These are phyloP conservation scores for Morinoia aosen DNA, from an alignment of 2,888 invertebrate species.

Conservation along the genomic window DNA sequence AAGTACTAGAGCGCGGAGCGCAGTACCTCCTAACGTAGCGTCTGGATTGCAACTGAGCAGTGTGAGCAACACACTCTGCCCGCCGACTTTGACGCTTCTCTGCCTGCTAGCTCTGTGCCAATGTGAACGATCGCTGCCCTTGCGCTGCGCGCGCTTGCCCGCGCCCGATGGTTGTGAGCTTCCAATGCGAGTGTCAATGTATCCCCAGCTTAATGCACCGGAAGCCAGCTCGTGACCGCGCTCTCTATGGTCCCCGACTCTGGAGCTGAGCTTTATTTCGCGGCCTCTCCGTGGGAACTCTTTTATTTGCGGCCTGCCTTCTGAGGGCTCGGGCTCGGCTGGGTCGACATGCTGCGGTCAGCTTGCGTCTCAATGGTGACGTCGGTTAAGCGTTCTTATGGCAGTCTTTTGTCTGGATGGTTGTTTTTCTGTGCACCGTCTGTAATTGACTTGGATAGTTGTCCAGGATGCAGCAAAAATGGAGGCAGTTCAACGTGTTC, in stretches of 20 bases:
- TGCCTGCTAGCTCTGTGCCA: too few species aligned
- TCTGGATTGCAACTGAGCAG: too few species aligned
- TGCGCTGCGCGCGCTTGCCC: too few species aligned
- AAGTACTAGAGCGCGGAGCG: too few species aligned
- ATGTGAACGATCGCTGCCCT: too few species aligned
- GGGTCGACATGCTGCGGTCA: background rate
- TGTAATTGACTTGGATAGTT: background rate
- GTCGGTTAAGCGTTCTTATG: background rate
- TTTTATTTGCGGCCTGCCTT: background rate
- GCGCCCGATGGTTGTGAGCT: too few species aligned
- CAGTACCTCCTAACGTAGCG: too few species aligned
- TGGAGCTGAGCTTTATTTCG: constrained; percentile 4
- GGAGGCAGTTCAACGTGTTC: background rate
- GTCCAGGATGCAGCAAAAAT: background rate
- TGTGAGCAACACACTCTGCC: too few species aligned
- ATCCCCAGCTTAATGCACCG: too few species aligned
- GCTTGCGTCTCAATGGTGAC: background rate
- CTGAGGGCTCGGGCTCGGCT: background rate
- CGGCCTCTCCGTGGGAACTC: background rate
- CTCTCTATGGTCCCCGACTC: constrained; percentile 15
- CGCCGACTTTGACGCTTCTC: too few species aligned
- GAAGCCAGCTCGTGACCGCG: constrained; percentile 50
- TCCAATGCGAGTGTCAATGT: too few species aligned
- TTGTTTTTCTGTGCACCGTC: background rate
- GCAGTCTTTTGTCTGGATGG: background rate